Evolutionary conservation across 2,797 vertebrate genomes (phyloP).

Genomic region (Pantherophis alleghaniensis): DNA sequence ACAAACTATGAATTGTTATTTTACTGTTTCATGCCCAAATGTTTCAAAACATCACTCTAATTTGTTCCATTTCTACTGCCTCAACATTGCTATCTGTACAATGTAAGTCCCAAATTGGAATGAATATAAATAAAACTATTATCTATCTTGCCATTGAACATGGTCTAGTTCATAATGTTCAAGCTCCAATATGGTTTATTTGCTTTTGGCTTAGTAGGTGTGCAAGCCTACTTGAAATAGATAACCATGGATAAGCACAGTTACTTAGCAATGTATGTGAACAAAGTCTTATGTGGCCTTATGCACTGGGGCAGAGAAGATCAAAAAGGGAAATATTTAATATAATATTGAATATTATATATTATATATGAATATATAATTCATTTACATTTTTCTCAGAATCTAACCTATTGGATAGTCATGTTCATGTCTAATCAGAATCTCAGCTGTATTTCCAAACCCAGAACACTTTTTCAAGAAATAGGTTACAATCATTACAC

Average conservation of each 20-base stretch:
- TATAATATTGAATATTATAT: no score
- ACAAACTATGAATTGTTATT: neutral
- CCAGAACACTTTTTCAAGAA: neutral
- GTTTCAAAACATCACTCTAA: neutral
- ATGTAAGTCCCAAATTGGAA: neutral
- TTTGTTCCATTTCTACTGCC: neutral
- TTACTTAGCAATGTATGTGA: neutral
- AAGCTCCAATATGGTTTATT: neutral
- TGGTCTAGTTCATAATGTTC: neutral
- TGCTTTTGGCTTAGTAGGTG: neutral
- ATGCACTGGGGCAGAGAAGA: neutral
- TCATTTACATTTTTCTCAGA: neutral
- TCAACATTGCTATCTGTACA: neutral
- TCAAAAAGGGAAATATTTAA: neutral
- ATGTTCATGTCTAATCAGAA: neutral
- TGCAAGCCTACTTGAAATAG: neutral
- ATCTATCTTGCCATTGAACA: neutral
- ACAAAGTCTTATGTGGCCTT: neutral
- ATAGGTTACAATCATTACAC: neutral
- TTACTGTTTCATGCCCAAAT: neutral
- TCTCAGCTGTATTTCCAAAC: neutral
- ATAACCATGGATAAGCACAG: neutral
- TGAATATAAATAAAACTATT: neutral
- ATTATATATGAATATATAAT: neutral
- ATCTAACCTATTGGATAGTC: neutral